These are phyloP conservation scores for Myripristis jacobus DNA, from an alignment of 2,797 vertebrate genomes.

Conservation along the genomic window DNA sequence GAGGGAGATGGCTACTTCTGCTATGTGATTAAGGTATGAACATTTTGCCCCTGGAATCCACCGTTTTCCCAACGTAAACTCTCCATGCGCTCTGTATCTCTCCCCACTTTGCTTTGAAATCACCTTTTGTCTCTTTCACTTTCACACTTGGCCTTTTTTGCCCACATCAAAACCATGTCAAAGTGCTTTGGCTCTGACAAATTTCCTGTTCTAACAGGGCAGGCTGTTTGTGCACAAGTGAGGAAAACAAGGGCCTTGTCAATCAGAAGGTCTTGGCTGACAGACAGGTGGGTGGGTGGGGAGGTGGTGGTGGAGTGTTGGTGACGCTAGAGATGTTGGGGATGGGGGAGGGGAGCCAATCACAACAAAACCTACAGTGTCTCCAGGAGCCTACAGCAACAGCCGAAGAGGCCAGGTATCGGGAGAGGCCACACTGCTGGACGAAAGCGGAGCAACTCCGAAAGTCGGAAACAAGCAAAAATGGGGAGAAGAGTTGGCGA, in stretches of 20 bases:
- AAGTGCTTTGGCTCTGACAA: slow-evolving; percentile 52
- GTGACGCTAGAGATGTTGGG: slow-evolving; percentile 43
- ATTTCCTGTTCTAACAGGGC: slow-evolving; percentile 42
- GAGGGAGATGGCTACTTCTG: slow-evolving; percentile 11
- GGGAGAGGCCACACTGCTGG: background rate
- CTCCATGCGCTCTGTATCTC: slow-evolving; percentile 7
- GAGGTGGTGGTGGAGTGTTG: slow-evolving; percentile 14
- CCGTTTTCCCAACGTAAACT: background rate
- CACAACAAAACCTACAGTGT: slow-evolving; percentile 23
- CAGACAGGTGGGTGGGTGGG: slow-evolving; percentile 45
- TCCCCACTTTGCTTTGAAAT: background rate
- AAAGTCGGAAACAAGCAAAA: background rate
- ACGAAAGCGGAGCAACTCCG: background rate
- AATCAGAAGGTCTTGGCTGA: slow-evolving; percentile 68
- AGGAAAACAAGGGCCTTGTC: slow-evolving; percentile 75
- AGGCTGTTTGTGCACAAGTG: slow-evolving; percentile 46
- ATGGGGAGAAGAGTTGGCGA: slow-evolving; percentile 11
- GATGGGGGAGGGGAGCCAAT: slow-evolving; percentile 41
- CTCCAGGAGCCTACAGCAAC: slow-evolving; percentile 3
- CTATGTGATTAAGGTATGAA: slow-evolving; percentile 39
- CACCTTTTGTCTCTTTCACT: slow-evolving; percentile 28
- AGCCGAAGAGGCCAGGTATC: background rate
- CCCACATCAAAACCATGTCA: slow-evolving; percentile 40
- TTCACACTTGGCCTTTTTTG: slow-evolving; percentile 9
- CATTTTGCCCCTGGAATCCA: slow-evolving; percentile 1